Evolutionary conservation across 2,888 invertebrate species (phyloP).

Genomic region (Coelopa pilipes): DNA sequence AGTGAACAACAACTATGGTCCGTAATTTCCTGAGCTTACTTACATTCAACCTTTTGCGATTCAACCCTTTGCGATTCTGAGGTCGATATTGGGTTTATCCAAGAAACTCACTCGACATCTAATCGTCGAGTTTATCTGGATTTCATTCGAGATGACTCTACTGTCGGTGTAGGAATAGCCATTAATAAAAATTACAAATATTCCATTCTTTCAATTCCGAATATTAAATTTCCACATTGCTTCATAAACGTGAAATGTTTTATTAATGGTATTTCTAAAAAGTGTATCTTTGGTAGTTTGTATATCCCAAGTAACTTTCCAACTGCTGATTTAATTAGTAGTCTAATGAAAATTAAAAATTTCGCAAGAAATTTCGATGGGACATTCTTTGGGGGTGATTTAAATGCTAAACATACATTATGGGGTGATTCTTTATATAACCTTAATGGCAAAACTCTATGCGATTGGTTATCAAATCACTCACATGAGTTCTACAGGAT

Average conservation of each 20-base stretch:
- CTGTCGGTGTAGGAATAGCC: too few relatives aligned
- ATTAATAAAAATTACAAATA: too few relatives aligned
- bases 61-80: slow-evolving; percentile 6
- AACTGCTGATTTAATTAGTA: too few relatives aligned
- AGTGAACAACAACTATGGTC: not conserved
- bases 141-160: not conserved
- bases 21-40: slow-evolving; percentile 15
- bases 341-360: too few relatives aligned
- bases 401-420: not conserved
- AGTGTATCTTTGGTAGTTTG: too few relatives aligned
- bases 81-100: slow-evolving; percentile 19
- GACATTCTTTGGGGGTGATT: not conserved
- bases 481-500: not conserved
- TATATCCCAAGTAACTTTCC: too few relatives aligned
- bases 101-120: slow-evolving; percentile 15
- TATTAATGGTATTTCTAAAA: too few relatives aligned
- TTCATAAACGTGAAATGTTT: too few relatives aligned
- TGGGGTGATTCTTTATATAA: not conserved
- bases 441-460: not conserved
- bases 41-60: slow-evolving; percentile 26
- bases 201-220: too few relatives aligned
- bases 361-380: too few relatives aligned
- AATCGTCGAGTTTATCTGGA: slow-evolving; percentile 12
- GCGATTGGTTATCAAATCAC: not conserved
- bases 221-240: too few relatives aligned